phyloP scores from a whole-genome alignment of 2,888 invertebrate species.

The Dryadula phaetusa region DNA sequence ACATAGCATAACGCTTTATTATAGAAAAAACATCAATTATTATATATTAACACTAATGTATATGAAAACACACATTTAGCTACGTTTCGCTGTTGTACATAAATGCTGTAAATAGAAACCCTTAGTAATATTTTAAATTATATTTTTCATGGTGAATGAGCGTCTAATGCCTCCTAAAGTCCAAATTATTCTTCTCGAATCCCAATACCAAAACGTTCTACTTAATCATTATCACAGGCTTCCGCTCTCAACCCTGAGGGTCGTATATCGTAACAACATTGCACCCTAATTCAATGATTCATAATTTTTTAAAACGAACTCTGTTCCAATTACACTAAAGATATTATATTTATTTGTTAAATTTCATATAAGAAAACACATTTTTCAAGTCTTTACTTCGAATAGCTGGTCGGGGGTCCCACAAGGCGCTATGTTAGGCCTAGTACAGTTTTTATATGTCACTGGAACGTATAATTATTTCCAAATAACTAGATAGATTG shows the following conservation, averaged over 20 bases:
- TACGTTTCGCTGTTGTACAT: constrained; percentile 55
- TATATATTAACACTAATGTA: constrained; percentile 44
- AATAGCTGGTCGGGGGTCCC: constrained; percentile 51
- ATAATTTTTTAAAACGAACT: constrained; percentile 47
- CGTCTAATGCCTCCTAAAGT: constrained; percentile 64
- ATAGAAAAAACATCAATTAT: constrained; percentile 64
- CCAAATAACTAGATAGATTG: constrained; percentile 53
- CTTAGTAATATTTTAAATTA: constrained; percentile 40
- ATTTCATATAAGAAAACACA: constrained; percentile 40
- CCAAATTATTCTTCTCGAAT: constrained; percentile 54
- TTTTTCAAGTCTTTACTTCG: constrained; percentile 35
- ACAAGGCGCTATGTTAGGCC: constrained; percentile 62
- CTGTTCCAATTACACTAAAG: constrained; percentile 49
- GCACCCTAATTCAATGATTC: constrained; percentile 71
- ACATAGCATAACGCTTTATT: constrained; percentile 37
- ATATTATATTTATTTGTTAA: constrained; percentile 35
- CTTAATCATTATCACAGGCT: constrained; percentile 80
- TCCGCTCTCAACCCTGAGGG: constrained; percentile 74
- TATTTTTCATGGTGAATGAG: constrained; percentile 53
- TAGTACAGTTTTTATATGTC: constrained; percentile 52
- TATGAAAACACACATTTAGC: constrained; percentile 71
- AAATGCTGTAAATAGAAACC: constrained; percentile 60
- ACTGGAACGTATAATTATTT: constrained; percentile 49
- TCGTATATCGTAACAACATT: constrained; percentile 64
- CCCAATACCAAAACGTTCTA: constrained; percentile 61